phyloP scores from a whole-genome alignment of 2,888 invertebrate genomes.

The Actias luna region DNA sequence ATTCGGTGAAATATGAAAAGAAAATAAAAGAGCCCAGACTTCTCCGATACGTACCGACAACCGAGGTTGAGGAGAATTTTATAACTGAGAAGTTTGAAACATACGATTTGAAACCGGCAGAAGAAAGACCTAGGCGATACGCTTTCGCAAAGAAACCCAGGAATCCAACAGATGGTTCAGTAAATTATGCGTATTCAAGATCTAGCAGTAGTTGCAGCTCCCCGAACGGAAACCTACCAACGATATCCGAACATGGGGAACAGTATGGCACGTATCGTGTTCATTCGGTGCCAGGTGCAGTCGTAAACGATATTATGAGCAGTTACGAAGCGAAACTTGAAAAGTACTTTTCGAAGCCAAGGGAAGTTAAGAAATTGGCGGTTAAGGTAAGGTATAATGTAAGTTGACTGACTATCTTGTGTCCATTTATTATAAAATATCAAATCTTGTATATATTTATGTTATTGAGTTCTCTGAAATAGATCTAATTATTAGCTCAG shows the following conservation, averaged over 20 bases:
- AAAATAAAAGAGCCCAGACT: slow-evolving; percentile 69
- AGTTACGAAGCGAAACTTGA: slow-evolving; percentile 67
- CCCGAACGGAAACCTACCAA: slow-evolving; percentile 69
- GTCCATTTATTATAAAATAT: slow-evolving; percentile 16
- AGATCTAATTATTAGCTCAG: too few relatives aligned
- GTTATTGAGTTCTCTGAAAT: too few relatives aligned
- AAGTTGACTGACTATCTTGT: slow-evolving; percentile 33
- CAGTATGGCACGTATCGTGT: slow-evolving; percentile 65
- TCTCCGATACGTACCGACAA: slow-evolving; percentile 67
- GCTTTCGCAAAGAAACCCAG: slow-evolving; percentile 70
- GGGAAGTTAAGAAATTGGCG: slow-evolving; percentile 58
- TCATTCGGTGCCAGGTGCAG: slow-evolving; percentile 43
- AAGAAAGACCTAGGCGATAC: slow-evolving; percentile 62
- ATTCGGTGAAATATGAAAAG: slow-evolving; percentile 71
- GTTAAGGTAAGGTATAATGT: slow-evolving; percentile 66
- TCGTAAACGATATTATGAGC: slow-evolving; percentile 44
- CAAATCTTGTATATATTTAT: too few relatives aligned
- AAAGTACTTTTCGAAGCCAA: slow-evolving; percentile 70
- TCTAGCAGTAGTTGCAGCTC: slow-evolving; percentile 75
- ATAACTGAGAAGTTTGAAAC: slow-evolving; percentile 72
- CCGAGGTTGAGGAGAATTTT: slow-evolving; percentile 68
- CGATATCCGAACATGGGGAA: slow-evolving; percentile 71
- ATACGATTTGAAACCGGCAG: slow-evolving; percentile 64
- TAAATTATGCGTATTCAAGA: slow-evolving; percentile 71
- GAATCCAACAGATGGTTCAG: slow-evolving; percentile 69